These are phyloP conservation scores for Hippoglossus stenolepis DNA, from an alignment of 2,113 vertebrate genomes.

Conservation along the genomic window DNA sequence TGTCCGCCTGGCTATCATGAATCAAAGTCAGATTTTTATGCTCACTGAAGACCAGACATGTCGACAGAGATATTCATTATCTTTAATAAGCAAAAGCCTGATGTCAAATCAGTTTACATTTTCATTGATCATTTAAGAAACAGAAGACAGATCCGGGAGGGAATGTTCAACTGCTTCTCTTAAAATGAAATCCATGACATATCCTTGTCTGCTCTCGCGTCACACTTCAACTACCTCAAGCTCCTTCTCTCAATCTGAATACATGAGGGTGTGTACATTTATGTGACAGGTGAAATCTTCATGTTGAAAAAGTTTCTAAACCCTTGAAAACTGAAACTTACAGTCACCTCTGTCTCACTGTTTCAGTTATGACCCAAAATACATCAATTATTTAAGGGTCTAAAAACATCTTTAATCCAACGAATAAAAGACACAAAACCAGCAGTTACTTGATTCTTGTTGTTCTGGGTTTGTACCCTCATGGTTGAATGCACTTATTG, in stretches of 20 bases:
- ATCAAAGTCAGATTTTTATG: constrained; percentile 13
- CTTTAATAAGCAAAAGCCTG: constrained; percentile 1
- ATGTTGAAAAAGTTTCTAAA: constrained; percentile 1
- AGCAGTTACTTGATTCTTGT: background rate
- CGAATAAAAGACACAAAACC: constrained; percentile 28
- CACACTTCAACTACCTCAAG: constrained; percentile 32
- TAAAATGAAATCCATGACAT: constrained; percentile 24
- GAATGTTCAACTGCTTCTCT: background rate
- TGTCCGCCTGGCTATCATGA: background rate
- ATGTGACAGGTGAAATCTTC: constrained; percentile 13
- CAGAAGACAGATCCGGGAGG: constrained; percentile 14
- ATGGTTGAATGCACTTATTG: no score
- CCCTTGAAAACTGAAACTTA: background rate
- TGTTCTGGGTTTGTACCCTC: no score
- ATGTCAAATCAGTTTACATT: constrained; percentile 3
- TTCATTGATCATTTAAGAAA: constrained; percentile 4
- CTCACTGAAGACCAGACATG: background rate
- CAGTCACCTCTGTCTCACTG: background rate
- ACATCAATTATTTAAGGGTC: background rate
- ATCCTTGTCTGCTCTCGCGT: constrained; percentile 30
- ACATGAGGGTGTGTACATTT: background rate
- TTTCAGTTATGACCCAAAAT: background rate
- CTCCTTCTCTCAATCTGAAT: constrained; percentile 20
- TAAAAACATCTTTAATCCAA: constrained; percentile 12
- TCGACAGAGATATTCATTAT: constrained; percentile 1